Evolutionary conservation across 30 jellyfish, hydroid and myxozoan genomes (phyloP).

Genomic region (Aurelia aurita): DNA sequence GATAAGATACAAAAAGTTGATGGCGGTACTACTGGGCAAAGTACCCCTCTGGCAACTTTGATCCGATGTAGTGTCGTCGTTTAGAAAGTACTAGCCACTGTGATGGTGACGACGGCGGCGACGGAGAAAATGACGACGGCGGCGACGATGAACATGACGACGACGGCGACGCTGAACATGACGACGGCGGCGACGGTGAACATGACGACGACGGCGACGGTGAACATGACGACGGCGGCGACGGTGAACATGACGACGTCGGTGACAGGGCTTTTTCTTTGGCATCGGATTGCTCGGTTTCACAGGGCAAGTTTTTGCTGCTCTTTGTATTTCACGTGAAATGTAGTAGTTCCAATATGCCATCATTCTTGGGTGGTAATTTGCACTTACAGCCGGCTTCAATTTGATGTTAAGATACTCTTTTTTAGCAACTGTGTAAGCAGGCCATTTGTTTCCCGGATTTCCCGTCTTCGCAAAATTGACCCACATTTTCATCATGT

Average conservation of each 20-base stretch:
- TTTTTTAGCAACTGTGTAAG: neutral
- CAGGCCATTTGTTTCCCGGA: conserved; percentile 49
- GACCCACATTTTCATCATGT: conserved; percentile 63
- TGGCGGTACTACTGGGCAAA: no score
- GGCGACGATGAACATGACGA: neutral
- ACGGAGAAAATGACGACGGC: neutral
- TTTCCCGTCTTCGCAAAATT: conserved; percentile 50
- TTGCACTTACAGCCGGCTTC: conserved; percentile 6
- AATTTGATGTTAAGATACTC: conserved; percentile 24
- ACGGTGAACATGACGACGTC: neutral
- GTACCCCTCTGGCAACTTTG: no score
- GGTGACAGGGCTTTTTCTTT: neutral
- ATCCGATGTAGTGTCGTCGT: neutral
- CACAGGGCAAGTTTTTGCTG: no score
- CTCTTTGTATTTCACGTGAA: neutral
- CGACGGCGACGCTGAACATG: neutral
- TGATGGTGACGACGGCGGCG: no score
- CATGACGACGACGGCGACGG: neutral
- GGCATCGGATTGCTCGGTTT: no score
- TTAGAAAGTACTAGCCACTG: no score
- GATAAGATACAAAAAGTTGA: no score
- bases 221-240: neutral
- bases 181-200: neutral
- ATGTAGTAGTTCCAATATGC: conserved; percentile 47
- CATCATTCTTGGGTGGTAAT: conserved; percentile 16